Evolutionary conservation across 2,113 vertebrate genomes (phyloP), one percentile per base, ranked within the genome.

Genomic region (Phyllostomus discolor): DNA sequence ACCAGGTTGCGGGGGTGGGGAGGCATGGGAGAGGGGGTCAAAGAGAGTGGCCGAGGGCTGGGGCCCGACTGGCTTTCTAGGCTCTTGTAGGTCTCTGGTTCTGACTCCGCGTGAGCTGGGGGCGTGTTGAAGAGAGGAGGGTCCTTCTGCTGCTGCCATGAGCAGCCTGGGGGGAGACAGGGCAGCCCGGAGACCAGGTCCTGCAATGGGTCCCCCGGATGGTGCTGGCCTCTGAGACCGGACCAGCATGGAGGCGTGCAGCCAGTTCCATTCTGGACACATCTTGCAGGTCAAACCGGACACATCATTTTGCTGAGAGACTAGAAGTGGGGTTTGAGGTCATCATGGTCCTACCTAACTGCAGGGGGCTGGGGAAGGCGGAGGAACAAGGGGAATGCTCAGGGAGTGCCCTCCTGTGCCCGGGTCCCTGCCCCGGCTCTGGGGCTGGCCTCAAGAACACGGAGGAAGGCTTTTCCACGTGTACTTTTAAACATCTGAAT

Each of bases 191-290:
- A 4, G 41, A 31, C 59, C 48, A 20, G 57, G 11, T 31, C 33
- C 52, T 19, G 5, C 5, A 4, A 5, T 16, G 16, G 69, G 16
- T 19, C 14, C 35, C 17, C 22, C 52, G 15, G 7, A 16, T 43
- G 48, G 20, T 22, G 8, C 10, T 14, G 52, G 24, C 48, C 0
- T 4, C 50, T 22, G 15, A 28, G 41, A 1, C 38, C 15, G 12
- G 70, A 1, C 41, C 33, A 15, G 70, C 1, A 8, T 3, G 7
- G 48, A 14, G 11, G 15, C 1, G 0, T 67, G 84, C 62, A 10
- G 57, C 1, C 1, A 11, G 50, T 12, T 24, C 0, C 1, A 0
- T 38, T 16, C 54, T 20, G 66, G 73, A 19, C 10, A 4, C 1
- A 15, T 5, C 64, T 28, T 64, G 62, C 41, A 52, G 50, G n/a